Base-by-base conservation (phyloP, 1,140 invertebrate species). In the Gonioctena quinquepunctata region DNA sequence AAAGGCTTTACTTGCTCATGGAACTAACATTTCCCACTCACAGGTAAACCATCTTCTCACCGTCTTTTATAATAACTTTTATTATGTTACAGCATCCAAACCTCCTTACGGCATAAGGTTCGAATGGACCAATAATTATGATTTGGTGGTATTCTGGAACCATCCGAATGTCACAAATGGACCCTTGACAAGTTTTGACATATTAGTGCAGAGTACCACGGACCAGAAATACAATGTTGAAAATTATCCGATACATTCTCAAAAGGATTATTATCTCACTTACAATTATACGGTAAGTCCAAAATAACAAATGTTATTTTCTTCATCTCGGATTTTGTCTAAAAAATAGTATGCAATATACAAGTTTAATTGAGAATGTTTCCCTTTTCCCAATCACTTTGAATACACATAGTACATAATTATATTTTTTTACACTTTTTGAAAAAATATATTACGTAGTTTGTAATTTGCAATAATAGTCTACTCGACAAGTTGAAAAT, bases 151-250 rank as follows among this genome's bases (percentile, higher is more conserved):
- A 7, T 49, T 16, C 11, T 69, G 66, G 70, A 52, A 69, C 16
- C 70, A 72, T 69, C 70, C 70, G 5, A 63, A 63, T 33, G 18
- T 48, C 19, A 57, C 70, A 11, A 72, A 68, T 42, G 70, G 66
- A 8, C 18, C 16, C 2, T n/a, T 67, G 8, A 49, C 16, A 26
- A 33, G 16, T 25, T 71, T 71, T 19, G 23, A 26, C 7, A 50
- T 71, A 22, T 13, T 0, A 13, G 11, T 42, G 33, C 11, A 3
- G 2, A 42, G 16, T 42, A n/a, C 11, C n/a, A 42, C 33, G 16
- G 16, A 42, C 1, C 13, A n/a, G 33, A 13, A 42, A 13, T 42
- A n/a, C 13, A 42, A 42, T 8, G 4, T 3, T n/a, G 11, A n/a
- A 0, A n/a, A 11, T 42, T 42, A 8, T 8, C 7, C 3, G 16